These are phyloP conservation scores for Dissostichus mawsoni DNA, from an alignment of 2,113 vertebrate genomes.

Conservation along the genomic window DNA sequence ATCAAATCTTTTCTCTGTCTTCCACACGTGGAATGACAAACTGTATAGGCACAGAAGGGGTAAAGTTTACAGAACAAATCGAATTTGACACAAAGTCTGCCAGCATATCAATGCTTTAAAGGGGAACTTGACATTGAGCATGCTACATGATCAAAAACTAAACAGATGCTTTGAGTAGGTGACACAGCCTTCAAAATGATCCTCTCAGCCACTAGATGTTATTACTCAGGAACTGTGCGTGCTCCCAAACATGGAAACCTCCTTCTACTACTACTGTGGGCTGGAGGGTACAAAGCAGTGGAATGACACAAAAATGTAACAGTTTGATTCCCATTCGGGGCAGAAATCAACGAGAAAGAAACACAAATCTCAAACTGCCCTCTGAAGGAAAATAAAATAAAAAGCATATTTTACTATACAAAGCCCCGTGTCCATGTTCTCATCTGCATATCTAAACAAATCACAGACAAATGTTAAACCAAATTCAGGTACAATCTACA, in stretches of 20 bases:
- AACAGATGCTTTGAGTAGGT: constrained; percentile 29
- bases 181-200: constrained; percentile 21
- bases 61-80: constrained; percentile 66
- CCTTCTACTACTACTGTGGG: constrained; percentile 57
- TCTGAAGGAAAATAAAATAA: constrained; percentile 22
- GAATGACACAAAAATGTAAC: constrained; percentile 85
- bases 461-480: constrained; percentile 86
- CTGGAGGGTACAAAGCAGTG: constrained; percentile 78
- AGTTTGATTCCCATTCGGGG: constrained; percentile 78
- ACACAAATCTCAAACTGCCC: constrained; percentile 53
- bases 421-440: constrained; percentile 81
- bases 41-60: constrained; percentile 85
- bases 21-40: constrained; percentile 79
- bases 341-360: constrained; percentile 51
- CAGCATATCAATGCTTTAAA: constrained; percentile 69
- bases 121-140: constrained; percentile 74
- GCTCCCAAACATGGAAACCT: constrained; percentile 42
- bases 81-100: constrained; percentile 55
- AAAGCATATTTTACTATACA: constrained; percentile 78
- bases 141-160: constrained; percentile 66
- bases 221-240: constrained; percentile 26
- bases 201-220: constrained; percentile 22
- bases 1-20: constrained; percentile 32
- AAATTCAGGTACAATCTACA: constrained; percentile 88
- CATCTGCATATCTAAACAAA: constrained; percentile 89